These are phyloP conservation scores for Hylaeus volcanicus DNA, from an alignment of 1,140 invertebrate genomes.

Conservation along the genomic window DNA sequence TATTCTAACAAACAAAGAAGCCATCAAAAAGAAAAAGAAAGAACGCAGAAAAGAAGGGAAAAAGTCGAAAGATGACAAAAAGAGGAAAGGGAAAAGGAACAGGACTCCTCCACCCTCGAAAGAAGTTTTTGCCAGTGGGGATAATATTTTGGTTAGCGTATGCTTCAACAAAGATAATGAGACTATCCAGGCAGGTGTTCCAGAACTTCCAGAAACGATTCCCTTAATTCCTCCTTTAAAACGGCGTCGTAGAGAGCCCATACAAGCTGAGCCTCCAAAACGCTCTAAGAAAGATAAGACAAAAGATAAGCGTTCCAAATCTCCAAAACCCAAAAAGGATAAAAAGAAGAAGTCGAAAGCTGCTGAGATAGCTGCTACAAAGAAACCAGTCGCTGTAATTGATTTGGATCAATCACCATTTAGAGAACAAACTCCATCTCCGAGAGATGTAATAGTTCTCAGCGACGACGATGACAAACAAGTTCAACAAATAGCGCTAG, in stretches of 20 bases:
- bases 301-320: slow-evolving; percentile 80
- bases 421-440: slow-evolving; percentile 88
- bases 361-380: slow-evolving; percentile 78
- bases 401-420: slow-evolving; percentile 92
- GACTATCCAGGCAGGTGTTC: slow-evolving; percentile 58
- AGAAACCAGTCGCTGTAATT: slow-evolving; percentile 91
- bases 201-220: slow-evolving; percentile 77
- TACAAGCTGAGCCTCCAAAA: slow-evolving; percentile 71
- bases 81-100: slow-evolving; percentile 81
- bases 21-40: slow-evolving; percentile 83
- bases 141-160: slow-evolving; percentile 94
- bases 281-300: slow-evolving; percentile 78
- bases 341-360: slow-evolving; percentile 81
- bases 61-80: slow-evolving; percentile 78
- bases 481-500: slow-evolving; percentile 70
- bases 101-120: slow-evolving; percentile 87
- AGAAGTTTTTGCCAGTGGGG: slow-evolving; percentile 94
- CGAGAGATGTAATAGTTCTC: slow-evolving; percentile 89
- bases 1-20: slow-evolving; percentile 82
- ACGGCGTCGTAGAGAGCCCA: slow-evolving; percentile 71
- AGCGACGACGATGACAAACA: slow-evolving; percentile 88
- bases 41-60: slow-evolving; percentile 80
- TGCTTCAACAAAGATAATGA: slow-evolving; percentile 91
- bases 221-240: slow-evolving; percentile 75
- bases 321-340: slow-evolving; percentile 78